These are phyloP conservation scores for Punctoribates punctum DNA, from an alignment of 2,888 invertebrate species.

Conservation along the genomic window DNA sequence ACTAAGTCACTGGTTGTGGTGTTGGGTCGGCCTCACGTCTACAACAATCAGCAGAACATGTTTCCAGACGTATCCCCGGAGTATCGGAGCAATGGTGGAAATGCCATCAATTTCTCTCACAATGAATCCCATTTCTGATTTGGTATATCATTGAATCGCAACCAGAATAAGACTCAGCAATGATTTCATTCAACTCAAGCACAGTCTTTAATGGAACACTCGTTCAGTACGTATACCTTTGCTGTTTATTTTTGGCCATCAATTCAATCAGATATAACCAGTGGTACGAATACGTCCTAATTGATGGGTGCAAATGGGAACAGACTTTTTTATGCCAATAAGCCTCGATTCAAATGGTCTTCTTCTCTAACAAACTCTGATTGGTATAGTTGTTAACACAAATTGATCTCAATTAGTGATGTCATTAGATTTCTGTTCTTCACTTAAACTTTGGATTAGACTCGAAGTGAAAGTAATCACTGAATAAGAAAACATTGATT, in stretches of 20 bases:
- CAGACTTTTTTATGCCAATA: not conserved
- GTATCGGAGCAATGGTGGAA: slow-evolving; percentile 6
- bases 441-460: too few relatives aligned
- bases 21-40: slow-evolving; percentile 9
- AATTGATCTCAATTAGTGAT: slow-evolving; percentile 32
- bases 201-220: not conserved
- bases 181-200: slow-evolving; percentile 12
- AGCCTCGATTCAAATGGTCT: not conserved
- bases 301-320: not conserved
- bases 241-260: too few relatives aligned
- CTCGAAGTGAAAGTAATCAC: too few relatives aligned
- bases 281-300: too few relatives aligned
- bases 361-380: not conserved
- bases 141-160: slow-evolving; percentile 34
- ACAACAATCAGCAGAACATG: slow-evolving; percentile 35
- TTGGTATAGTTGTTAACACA: slow-evolving; percentile 5
- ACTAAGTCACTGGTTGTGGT: not conserved
- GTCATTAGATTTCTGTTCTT: not conserved
- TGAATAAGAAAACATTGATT: too few relatives aligned
- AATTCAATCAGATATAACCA: too few relatives aligned
- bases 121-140: slow-evolving; percentile 31
- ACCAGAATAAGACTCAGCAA: slow-evolving; percentile 21
- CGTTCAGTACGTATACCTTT: not conserved
- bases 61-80: slow-evolving; percentile 22
- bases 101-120: slow-evolving; percentile 26